Evolutionary conservation across 1,140 invertebrate species (phyloP), one percentile per base, ranked within the genome.

Genomic region (Drosophila saltans): DNA sequence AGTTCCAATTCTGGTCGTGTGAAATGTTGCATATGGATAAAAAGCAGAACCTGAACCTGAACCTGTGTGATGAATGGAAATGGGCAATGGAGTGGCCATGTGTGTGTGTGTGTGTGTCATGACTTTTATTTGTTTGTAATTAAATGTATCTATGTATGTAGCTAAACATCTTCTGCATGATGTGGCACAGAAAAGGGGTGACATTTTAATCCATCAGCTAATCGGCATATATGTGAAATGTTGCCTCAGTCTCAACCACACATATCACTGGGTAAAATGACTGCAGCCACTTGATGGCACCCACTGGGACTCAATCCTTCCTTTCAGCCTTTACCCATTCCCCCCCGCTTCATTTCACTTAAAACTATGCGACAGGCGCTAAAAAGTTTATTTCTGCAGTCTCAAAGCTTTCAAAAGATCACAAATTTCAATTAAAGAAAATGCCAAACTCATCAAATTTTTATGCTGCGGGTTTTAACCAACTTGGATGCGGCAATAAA

Each of bases 121-220:
- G 88, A 91, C 88, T 91, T 91, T 91, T 91, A 91, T 91, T 91
- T 91, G 88, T 84, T 85, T 91, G 78, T 91, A 91, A 91, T 91
- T 91, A 91, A 89, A 88, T 81, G 81, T 88, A 89, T 90, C 84
- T 88, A 69, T 76, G 67, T 68, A 10, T 41, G 41, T n/a, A 24
- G 68, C 62, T 67, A 45, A 71, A 68, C 72, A 61, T 74, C 69
- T 70, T 78, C 72, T 71, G 76, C 72, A 68, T 88, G 84, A 89
- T 81, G 41, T 63, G 63, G 70, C 84, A 73, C 71, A 82, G 45
- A 76, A 84, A 76, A 52, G 82, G 90, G 90, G 81, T 91, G 90
- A 91, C 90, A 91, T 91, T 91, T 91, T 91, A 91, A 91, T 91
- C 85, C 90, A 8, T 71, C 76, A 80, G 81, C 82, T 91, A 91